Conservation (phyloP, 2,888 invertebrate genomes). For the Lasioglossum villosulum region DNA sequence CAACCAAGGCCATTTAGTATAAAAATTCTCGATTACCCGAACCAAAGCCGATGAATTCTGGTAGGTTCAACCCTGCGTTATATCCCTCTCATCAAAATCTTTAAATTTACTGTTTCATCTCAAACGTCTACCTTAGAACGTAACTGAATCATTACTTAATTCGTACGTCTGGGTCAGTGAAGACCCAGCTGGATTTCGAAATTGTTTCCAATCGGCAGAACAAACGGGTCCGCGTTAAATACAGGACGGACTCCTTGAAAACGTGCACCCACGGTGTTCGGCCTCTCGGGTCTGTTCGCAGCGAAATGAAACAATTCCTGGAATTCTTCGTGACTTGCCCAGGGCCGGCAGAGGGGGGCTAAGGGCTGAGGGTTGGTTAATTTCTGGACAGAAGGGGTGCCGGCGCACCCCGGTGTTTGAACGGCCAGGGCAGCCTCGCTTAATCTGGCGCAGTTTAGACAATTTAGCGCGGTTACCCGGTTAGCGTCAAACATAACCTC, state of each 20-base stretch:
- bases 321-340: slow-evolving; percentile 69
- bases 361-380: slow-evolving; percentile 73
- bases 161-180: background rate
- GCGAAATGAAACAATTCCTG: slow-evolving; percentile 76
- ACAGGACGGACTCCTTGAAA: slow-evolving; percentile 44
- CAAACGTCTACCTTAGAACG: no score
- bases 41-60: no score
- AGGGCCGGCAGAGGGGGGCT: slow-evolving; percentile 4
- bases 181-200: background rate
- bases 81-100: no score
- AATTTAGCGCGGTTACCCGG: slow-evolving; percentile 80
- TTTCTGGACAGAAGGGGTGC: slow-evolving; percentile 71
- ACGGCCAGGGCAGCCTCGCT: slow-evolving; percentile 68
- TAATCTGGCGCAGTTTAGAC: slow-evolving; percentile 80
- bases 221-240: slow-evolving; percentile 13
- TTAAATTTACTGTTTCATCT: no score
- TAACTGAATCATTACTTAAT: no score
- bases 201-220: slow-evolving; percentile 25
- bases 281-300: slow-evolving; percentile 27
- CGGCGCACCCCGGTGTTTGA: slow-evolving; percentile 33
- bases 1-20: no score
- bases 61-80: no score
- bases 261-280: background rate
- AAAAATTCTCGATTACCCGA: no score
- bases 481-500: slow-evolving; percentile 81